Conservation (phyloP, 2,888 invertebrate species). For the Drosophila greeni region DNA sequence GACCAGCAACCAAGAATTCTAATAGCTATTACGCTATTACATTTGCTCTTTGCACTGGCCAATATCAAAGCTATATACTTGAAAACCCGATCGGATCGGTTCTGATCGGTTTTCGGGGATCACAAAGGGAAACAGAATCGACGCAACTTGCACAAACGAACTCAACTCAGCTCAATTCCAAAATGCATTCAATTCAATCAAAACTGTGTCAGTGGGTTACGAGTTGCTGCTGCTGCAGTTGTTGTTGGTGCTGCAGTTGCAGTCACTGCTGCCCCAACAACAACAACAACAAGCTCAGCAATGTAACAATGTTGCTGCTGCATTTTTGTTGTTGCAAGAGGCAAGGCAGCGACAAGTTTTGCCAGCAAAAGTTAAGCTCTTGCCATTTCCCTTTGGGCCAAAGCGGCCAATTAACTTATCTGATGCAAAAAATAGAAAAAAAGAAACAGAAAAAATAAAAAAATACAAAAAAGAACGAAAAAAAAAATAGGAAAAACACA, state of each 20-base stretch:
- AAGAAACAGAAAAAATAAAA: constrained; percentile 5
- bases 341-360: constrained; percentile 44
- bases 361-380: constrained; percentile 32
- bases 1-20: background rate
- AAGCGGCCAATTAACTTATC: constrained; percentile 69
- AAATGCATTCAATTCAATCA: constrained; percentile 36
- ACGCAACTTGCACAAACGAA: constrained; percentile 26
- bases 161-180: constrained; percentile 28
- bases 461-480: background rate
- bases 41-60: constrained; percentile 12
- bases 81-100: constrained; percentile 5
- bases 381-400: constrained; percentile 63
- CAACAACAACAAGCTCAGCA: background rate
- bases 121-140: background rate
- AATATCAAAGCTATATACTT: background rate
- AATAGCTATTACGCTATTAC: constrained; percentile 8
- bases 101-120: constrained; percentile 7
- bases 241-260: constrained; percentile 8
- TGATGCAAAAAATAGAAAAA: constrained; percentile 51
- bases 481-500: constrained; percentile 5
- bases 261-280: constrained; percentile 5
- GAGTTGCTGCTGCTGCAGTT: constrained; percentile 25
- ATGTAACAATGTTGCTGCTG: constrained; percentile 34
- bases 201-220: constrained; percentile 67
- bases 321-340: constrained; percentile 22